These are phyloP conservation scores for Salvator merianae DNA, from an alignment of 2,113 vertebrate species.

Conservation along the genomic window DNA sequence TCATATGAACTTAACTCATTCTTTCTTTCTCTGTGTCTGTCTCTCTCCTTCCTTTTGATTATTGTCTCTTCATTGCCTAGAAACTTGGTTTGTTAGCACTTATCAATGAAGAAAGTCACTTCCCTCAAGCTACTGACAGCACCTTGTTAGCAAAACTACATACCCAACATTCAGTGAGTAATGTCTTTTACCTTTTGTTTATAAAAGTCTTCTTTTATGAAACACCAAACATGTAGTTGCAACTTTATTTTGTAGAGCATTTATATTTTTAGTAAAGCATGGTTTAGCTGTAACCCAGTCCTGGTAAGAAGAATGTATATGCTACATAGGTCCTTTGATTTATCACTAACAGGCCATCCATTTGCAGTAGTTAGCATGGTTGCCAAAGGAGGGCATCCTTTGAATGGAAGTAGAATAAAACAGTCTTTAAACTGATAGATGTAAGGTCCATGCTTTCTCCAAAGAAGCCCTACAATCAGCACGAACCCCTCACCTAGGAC, in stretches of 20 bases:
- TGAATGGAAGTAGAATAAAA: too few relatives aligned
- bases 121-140: slow-evolving; percentile 93
- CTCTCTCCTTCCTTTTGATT: background rate
- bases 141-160: slow-evolving; percentile 95
- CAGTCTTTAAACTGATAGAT: too few relatives aligned
- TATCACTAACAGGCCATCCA: background rate
- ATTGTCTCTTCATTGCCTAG: slow-evolving; percentile 69
- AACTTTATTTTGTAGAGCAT: background rate
- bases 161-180: slow-evolving; percentile 88
- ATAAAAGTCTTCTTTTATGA: too few relatives aligned
- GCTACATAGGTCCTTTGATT: background rate
- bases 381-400: too few relatives aligned
- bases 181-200: background rate
- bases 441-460: background rate
- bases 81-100: slow-evolving; percentile 95
- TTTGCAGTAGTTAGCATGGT: too few relatives aligned
- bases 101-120: slow-evolving; percentile 98
- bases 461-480: background rate
- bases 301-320: background rate
- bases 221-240: background rate
- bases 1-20: background rate
- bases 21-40: background rate
- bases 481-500: too few relatives aligned
- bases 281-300: background rate
- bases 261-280: background rate